Base-by-base conservation (phyloP, 2,113 vertebrate genomes). In the Lethenteron camtschaticum region DNA sequence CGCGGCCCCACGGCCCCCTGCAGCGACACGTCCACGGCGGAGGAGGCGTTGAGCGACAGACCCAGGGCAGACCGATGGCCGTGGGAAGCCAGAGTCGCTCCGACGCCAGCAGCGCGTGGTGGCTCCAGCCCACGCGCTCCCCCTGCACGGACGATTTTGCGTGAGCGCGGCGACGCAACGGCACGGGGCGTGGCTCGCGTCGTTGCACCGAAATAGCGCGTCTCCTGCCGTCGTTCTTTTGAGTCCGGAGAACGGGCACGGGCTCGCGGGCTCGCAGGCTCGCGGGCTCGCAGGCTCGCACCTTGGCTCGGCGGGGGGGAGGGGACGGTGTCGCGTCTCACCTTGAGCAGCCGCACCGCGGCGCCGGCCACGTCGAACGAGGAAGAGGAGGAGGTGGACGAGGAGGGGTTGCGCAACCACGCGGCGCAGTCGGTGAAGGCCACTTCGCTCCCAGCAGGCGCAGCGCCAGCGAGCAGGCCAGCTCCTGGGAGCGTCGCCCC, bases 381-480 rank as follows among this genome's bases (percentile, higher is more conserved):
- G 68, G 81, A 74, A 56, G 68, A 77, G 41, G 41, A 41, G 41
- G 41, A 41, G 41, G 41, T 41, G 41, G 41, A 41, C 41, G 41
- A 41, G 41, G 41, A 41, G 41, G 41, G 41, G 41, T 41, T 41
- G 20, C 73, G 73, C 70, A 75, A 74, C 71, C 84, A 68, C 57
- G 81, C 80, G 16, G 82, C 77, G 20, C 85, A 90, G 63, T 82
- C 81, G 55, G 85, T 72, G 56, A 82, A 80, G 11, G 73, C 81
- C 73, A 91, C 74, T 74, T 94, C 83, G 9, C 82, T 86, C 57
- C 86, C 72, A 87, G 86, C 73, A 90, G 76, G 74, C 86, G 89
- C 18, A 87, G 69, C 13, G 79, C 80, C 20, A 89, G 70, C 71
- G 80, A 76, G 69, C 86, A 91, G 24, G 56, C 77, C 56, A 82